These are phyloP conservation scores for Andrena camellia DNA, from an alignment of 2,888 invertebrate genomes.

Conservation along the genomic window DNA sequence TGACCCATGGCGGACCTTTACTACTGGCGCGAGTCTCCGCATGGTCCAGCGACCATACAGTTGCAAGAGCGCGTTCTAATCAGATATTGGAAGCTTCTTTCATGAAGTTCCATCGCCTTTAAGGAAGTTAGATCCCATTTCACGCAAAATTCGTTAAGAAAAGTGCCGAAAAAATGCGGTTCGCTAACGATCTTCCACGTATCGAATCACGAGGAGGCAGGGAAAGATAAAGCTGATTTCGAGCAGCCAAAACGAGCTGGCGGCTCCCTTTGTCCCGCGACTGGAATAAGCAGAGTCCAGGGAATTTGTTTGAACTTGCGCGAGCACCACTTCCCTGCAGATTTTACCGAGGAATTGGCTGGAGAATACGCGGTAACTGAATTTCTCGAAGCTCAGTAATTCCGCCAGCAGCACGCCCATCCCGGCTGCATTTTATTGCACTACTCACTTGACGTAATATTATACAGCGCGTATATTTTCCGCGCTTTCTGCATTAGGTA, in stretches of 20 bases:
- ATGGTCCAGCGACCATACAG: too few species aligned
- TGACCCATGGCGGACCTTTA: too few species aligned
- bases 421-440: constrained; percentile 58
- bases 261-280: not conserved
- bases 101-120: too few species aligned
- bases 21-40: too few species aligned
- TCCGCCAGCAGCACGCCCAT: constrained; percentile 2
- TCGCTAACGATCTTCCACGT: not conserved
- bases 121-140: too few species aligned
- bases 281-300: not conserved
- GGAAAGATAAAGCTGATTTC: too few species aligned
- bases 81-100: too few species aligned
- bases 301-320: constrained; percentile 7
- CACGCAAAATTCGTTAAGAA: not conserved
- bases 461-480: constrained; percentile 53
- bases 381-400: constrained; percentile 32
- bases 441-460: constrained; percentile 53
- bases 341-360: constrained; percentile 35
- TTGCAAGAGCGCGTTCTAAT: too few species aligned
- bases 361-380: constrained; percentile 21
- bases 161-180: not conserved
- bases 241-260: too few species aligned
- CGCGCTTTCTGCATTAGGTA: constrained; percentile 50
- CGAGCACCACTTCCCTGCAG: constrained; percentile 34
- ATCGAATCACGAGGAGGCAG: constrained; percentile 8